Conservation (phyloP, 2,888 invertebrate genomes). For the Tubulanus polymorphus region DNA sequence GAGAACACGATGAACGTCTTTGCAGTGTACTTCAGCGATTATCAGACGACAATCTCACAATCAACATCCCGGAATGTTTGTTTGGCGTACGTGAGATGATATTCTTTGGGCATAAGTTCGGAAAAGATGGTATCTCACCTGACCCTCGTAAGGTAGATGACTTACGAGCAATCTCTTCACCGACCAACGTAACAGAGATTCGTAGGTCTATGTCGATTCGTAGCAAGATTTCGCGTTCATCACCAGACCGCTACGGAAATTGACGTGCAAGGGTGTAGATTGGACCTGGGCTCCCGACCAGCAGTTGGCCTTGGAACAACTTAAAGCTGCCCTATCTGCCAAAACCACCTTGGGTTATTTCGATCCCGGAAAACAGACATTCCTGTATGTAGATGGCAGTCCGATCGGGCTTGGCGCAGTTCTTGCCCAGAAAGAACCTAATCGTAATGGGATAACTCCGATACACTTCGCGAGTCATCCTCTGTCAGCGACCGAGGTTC, state of each 20-base stretch:
- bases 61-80: conserved; percentile 13
- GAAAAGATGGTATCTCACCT: conserved; percentile 2
- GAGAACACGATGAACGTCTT: conserved; percentile 11
- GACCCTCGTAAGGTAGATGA: conserved; percentile 11
- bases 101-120: background rate
- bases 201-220: conserved; percentile 3
- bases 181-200: conserved; percentile 17
- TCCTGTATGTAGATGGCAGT: no score
- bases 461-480: background rate
- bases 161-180: no score
- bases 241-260: background rate
- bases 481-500: background rate
- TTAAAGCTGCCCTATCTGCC: background rate
- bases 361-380: no score
- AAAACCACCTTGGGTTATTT: background rate
- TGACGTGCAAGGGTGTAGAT: background rate
- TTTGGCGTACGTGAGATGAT: conserved; percentile 13
- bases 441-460: background rate
- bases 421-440: background rate
- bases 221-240: background rate
- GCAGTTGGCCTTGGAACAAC: background rate
- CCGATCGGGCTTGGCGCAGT: background rate
- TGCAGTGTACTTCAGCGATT: conserved; percentile 10
- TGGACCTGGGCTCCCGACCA: background rate
- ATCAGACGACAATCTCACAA: conserved; percentile 11